phyloP scores from a whole-genome alignment of 2,113 vertebrate genomes.

The Grus americana region DNA sequence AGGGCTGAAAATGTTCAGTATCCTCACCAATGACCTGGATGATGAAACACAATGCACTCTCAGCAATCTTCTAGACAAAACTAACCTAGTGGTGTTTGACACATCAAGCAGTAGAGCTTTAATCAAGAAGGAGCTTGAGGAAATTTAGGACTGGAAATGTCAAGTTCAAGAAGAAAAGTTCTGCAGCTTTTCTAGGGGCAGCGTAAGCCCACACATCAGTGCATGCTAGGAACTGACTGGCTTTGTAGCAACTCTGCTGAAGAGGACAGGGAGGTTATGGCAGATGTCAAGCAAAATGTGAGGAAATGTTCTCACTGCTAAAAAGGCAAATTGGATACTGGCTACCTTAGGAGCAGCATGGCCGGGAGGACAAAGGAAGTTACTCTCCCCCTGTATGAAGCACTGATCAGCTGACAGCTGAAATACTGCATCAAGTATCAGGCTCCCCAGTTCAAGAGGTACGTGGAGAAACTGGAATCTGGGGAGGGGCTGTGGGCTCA shows the following conservation, averaged over 20 bases:
- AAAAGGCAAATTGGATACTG: rapidly evolving
- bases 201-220: not conserved
- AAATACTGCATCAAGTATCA: not conserved
- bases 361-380: not conserved
- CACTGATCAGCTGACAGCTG: not conserved
- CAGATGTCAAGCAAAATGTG: not conserved
- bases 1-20: not conserved
- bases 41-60: not conserved
- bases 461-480: not conserved
- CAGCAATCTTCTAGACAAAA: not conserved
- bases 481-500: not conserved
- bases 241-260: not conserved
- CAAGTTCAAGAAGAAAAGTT: not conserved
- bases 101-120: not conserved
- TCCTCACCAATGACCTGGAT: not conserved
- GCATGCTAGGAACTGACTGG: not conserved
- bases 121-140: not conserved
- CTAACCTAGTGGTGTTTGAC: not conserved
- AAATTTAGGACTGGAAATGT: not conserved
- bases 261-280: not conserved
- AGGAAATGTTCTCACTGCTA: not conserved
- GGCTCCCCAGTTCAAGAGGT: not conserved
- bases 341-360: not conserved
- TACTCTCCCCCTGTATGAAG: not conserved
- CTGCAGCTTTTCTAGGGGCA: not conserved